Evolutionary conservation across 2,113 vertebrate species (phyloP).

Genomic region (Perccottus glenii): DNA sequence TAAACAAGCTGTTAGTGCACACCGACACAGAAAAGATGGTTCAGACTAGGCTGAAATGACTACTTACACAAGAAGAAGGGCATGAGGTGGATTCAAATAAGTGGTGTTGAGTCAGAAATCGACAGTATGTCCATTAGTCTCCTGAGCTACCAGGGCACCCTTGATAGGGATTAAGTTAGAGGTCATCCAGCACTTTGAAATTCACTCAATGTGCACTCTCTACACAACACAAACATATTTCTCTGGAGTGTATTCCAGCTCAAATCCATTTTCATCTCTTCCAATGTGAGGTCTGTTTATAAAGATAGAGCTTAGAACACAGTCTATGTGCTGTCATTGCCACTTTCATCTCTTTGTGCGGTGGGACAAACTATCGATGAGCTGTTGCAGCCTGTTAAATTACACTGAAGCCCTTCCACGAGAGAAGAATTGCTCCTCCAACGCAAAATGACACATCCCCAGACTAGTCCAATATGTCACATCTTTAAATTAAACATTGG

Average conservation of each 20-base stretch:
- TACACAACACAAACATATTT: constrained; percentile 36
- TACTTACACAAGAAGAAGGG: constrained; percentile 4
- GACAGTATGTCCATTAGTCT: constrained; percentile 17
- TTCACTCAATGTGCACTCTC: constrained; percentile 23
- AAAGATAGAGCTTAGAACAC: constrained; percentile 39
- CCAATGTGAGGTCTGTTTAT: constrained; percentile 37
- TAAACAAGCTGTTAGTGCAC: not conserved
- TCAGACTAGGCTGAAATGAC: not conserved
- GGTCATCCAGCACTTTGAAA: constrained; percentile 50
- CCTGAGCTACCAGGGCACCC: constrained; percentile 23
- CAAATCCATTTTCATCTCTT: constrained; percentile 57
- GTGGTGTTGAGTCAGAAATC: constrained; percentile 19
- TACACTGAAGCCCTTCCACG: constrained; percentile 44
- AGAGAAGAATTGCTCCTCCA: constrained; percentile 48
- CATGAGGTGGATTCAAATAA: constrained; percentile 17
- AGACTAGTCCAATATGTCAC: constrained; percentile 47
- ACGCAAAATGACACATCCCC: constrained; percentile 42
- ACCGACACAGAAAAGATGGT: not conserved
- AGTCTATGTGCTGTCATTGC: constrained; percentile 41
- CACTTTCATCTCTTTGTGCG: constrained; percentile 44
- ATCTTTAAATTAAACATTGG: constrained; percentile 41
- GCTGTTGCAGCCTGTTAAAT: constrained; percentile 52
- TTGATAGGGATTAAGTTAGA: constrained; percentile 38
- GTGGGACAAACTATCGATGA: constrained; percentile 53
- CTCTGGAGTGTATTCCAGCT: constrained; percentile 31